phyloP scores from a whole-genome alignment of 1,140 invertebrate species.

The Lepidurus arcticus region DNA sequence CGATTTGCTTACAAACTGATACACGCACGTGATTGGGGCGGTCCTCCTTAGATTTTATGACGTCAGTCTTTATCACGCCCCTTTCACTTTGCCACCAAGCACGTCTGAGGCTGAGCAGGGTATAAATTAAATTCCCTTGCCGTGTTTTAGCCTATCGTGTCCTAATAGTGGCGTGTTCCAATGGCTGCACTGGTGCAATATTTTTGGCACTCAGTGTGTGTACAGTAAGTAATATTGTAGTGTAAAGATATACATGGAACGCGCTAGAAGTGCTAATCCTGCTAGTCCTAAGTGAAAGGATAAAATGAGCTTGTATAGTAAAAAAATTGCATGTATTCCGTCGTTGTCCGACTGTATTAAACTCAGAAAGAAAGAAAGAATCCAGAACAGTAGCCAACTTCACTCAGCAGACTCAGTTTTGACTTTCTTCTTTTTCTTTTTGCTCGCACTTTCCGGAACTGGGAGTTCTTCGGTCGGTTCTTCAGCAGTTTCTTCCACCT shows the following conservation, averaged over 20 bases:
- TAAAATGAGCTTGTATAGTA: too few relatives aligned
- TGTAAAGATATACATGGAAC: too few relatives aligned
- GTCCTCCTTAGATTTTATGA: neutral
- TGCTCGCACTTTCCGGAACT: neutral
- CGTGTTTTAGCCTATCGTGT: neutral
- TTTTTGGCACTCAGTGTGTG: too few relatives aligned
- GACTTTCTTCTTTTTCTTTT: slow-evolving; percentile 7
- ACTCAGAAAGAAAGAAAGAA: neutral
- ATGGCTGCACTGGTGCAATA: too few relatives aligned
- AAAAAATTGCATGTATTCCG: too few relatives aligned
- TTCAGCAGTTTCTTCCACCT: slow-evolving; percentile 37
- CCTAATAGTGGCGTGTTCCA: neutral
- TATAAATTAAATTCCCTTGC: neutral
- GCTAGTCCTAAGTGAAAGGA: too few relatives aligned
- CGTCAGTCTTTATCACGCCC: neutral
- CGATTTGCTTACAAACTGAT: too few relatives aligned
- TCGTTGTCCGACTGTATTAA: neutral
- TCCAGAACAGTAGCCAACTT: neutral
- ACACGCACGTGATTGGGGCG: neutral
- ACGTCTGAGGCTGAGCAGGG: neutral
- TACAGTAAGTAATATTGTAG: too few relatives aligned
- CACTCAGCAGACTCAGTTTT: neutral
- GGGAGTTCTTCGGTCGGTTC: neutral
- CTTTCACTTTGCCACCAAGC: neutral
- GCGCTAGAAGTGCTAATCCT: too few relatives aligned